Base-by-base conservation (phyloP, 2,797 vertebrate species). In the Falco biarmicus region DNA sequence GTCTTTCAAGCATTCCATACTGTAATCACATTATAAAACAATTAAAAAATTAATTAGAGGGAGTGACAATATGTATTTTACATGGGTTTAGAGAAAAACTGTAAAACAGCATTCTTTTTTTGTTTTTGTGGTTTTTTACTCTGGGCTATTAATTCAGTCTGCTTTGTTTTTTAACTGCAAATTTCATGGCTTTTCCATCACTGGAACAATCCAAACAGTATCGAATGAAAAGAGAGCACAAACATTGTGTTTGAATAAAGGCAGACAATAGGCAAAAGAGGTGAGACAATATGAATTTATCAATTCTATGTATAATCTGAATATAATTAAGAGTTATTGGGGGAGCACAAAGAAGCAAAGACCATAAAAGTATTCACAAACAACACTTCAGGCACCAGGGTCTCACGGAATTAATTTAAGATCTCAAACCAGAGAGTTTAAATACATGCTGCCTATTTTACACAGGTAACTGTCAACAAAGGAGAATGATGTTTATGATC, bases 401-500 rank as follows among this genome's bases (percentile, higher is more conserved):
- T 91, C 83, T 90, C 43, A 59, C 89, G 39, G 41, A 97, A 95
- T 61, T 71, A 31, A 61, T 68, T 84, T 82, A 71, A 77, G 56
- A 88, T 80, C 63, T 89, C 88, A 89, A 77, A 89, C 26, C n/a
- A 78, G 56, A 83, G 37, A 29, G n/a, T 77, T 95, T 96, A 95
- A 96, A 95, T 94, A 82, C 48, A 84, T 69, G 48, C 50, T 94
- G 45, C 29, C 31, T 92, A 51, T 64, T 74, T 64, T 61, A 69
- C 37, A 78, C 26, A 82, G 54, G 56, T 74, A 77, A 31, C 53
- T 83, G 78, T 34, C 86, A 90, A 2, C 59, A 59, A 81, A 78
- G 41, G 28, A 92, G 26, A 92, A 84, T 15, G 6, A 89, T 41
- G 66, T 74, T 90, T 91, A 84, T 32, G 51, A 63, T 53, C 51